A percentile compares a stretch with the other conserved stretches of the same genome.
Conservation (phyloP, 2,888 invertebrate species). For the Dendrolimus pini region DNA sequence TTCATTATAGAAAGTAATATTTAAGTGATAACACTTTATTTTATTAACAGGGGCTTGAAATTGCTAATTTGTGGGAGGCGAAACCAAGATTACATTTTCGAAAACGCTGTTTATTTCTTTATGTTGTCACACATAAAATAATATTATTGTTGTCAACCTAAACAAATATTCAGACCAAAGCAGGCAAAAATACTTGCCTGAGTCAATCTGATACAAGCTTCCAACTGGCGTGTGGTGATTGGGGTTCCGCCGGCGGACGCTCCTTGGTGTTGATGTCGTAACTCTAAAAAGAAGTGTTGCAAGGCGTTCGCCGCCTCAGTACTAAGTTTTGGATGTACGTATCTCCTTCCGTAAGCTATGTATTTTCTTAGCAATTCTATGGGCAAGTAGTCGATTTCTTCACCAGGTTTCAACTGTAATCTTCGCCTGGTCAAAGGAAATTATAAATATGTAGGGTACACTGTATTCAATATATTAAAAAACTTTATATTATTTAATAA, state of each 20-base stretch:
- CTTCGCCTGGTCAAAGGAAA: conserved; percentile 65
- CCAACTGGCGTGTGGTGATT: conserved; percentile 91
- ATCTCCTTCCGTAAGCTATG: conserved; percentile 92
- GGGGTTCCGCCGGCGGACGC: conserved; percentile 81
- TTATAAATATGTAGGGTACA: no score
- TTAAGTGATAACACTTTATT: no score
- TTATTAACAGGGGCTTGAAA: no score
- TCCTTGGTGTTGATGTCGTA: conserved; percentile 81
- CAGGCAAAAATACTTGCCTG: conserved; percentile 75
- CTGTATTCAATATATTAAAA: background rate
- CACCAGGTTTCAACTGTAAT: conserved; percentile 76
- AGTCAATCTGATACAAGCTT: conserved; percentile 90
- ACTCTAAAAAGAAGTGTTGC: conserved; percentile 87
- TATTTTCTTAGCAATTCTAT: conserved; percentile 89
- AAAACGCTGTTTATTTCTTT: no score
- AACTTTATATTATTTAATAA: no score
- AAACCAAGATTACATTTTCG: no score
- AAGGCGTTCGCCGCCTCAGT: conserved; percentile 82
- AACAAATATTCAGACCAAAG: no score
- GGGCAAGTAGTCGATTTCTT: conserved; percentile 84
- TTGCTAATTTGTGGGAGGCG: no score
- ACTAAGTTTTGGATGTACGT: conserved; percentile 88
- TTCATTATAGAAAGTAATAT: no score
- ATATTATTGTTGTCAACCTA: no score
- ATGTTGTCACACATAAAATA: no score